Base-by-base conservation (phyloP, 2,113 vertebrate species). In the Megaceryle maxima region DNA sequence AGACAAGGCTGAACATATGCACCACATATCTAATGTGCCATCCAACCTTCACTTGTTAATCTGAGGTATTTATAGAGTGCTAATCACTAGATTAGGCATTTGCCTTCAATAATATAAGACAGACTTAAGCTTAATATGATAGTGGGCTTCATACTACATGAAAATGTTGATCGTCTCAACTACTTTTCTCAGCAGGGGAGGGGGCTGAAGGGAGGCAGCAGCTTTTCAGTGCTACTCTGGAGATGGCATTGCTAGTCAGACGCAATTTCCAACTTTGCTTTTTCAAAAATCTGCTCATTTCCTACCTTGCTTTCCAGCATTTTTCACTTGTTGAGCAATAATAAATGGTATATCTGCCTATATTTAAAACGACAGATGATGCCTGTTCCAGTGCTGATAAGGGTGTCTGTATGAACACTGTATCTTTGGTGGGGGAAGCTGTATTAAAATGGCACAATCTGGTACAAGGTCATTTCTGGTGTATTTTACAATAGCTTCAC, bases 341-440 rank as follows among this genome's bases (percentile, higher is more conserved):
- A 39, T 22, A 80, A 78, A 7, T 41, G 18, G 39, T 41, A 6
- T 43, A 89, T 83, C 77, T 92, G n/a, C 39, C 79, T 69, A 19
- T 44, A 88, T 91, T 94, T 95, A 68, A 92, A 95, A 64, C 82
- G 88, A 76, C 88, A 97, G 95, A 69, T 93, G 91, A 84, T 91
- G 18, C 68, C 68, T 73, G 60, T 93, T 60, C 91, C 92, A 46
- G 35, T 5, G 10, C 70, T 92, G 94, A 92, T 92, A 96, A 91
- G 68, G 37, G 24, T 39, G 59, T 39, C 90, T 79, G 41, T 67
- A 59, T 67, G 96, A 95, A 93, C 79, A 81, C 24, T 1, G 11
- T 81, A 70, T 89, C 60, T 66, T 81, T 86, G 46, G 43, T 64
- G 39, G 50, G 18, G 18, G 50, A 3, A 88, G 44, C 50, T 21